Evolutionary conservation across 2,113 vertebrate genomes (phyloP).

Genomic region (Mirounga angustirostris): DNA sequence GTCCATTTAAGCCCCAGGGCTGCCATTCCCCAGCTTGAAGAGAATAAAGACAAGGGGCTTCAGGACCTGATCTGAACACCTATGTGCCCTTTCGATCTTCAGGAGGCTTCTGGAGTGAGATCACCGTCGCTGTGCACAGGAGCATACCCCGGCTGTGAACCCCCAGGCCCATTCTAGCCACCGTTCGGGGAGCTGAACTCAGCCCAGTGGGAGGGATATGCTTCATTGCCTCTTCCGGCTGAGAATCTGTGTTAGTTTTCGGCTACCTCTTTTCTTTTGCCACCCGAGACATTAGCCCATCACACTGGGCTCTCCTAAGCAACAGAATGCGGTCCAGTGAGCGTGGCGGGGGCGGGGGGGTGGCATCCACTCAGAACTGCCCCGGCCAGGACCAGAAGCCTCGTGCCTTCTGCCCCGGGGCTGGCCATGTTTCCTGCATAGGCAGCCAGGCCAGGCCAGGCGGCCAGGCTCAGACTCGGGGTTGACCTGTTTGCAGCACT

Average conservation of each 20-base stretch:
- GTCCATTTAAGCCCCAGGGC: not conserved
- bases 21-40: not conserved
- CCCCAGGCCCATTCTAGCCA: not conserved
- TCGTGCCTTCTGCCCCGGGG: not conserved
- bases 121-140: not conserved
- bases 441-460: not conserved
- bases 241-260: not conserved
- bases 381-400: not conserved
- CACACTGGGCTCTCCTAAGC: conserved; percentile 15
- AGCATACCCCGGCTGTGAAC: not conserved
- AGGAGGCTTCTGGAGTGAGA: not conserved
- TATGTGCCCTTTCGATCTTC: not conserved
- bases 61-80: not conserved
- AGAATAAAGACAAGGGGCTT: not conserved
- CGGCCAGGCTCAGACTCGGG: not conserved
- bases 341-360: not conserved
- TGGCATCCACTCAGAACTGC: not conserved
- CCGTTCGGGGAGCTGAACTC: not conserved
- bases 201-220: not conserved
- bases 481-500: not conserved
- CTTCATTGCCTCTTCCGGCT: conserved; percentile 11
- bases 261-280: not conserved
- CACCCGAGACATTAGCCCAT: not conserved
- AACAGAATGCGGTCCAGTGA: not conserved
- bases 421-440: not conserved